A percentile compares a stretch with the other conserved stretches of the same genome.
These are phyloP conservation scores for Lutjanus argentimaculatus DNA, from an alignment of 2,797 vertebrate genomes.

Conservation along the genomic window DNA sequence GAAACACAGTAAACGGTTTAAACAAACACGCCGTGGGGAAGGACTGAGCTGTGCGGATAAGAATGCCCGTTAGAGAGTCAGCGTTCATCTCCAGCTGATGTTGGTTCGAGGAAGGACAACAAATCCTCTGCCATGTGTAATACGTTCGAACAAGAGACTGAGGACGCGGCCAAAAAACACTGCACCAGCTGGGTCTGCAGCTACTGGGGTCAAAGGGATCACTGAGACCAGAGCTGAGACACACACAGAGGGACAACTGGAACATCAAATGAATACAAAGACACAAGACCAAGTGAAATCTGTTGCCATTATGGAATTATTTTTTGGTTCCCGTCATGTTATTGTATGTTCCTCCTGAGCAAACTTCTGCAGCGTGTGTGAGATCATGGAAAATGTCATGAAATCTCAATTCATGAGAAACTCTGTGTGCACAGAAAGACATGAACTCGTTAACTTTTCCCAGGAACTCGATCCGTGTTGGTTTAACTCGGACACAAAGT, in stretches of 20 bases:
- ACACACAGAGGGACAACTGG: not conserved
- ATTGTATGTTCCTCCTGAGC: not conserved
- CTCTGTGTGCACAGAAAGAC: not conserved
- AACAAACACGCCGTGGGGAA: too few species aligned
- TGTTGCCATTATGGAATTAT: not conserved
- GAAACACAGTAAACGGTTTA: too few species aligned
- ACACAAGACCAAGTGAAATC: not conserved
- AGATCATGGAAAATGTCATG: too few species aligned
- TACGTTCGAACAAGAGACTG: constrained; percentile 81
- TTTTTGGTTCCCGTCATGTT: not conserved
- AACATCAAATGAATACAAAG: constrained; percentile 1
- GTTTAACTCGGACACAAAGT: not conserved
- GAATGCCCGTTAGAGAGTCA: constrained; percentile 71
- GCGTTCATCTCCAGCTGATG: constrained; percentile 74
- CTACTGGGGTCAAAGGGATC: constrained; percentile 69
- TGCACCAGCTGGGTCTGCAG: constrained; percentile 67
- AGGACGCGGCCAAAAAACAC: constrained; percentile 85
- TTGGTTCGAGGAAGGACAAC: constrained; percentile 78
- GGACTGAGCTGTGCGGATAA: constrained; percentile 16
- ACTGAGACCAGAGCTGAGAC: constrained; percentile 19
- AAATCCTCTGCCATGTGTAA: constrained; percentile 79
- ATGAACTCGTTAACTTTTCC: constrained; percentile 23
- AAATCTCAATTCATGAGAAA: too few species aligned
- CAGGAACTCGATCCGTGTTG: constrained; percentile 10
- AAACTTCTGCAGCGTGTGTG: not conserved